Evolutionary conservation across 2,888 invertebrate species (phyloP).

Genomic region (Lacanobia wlatinum): DNA sequence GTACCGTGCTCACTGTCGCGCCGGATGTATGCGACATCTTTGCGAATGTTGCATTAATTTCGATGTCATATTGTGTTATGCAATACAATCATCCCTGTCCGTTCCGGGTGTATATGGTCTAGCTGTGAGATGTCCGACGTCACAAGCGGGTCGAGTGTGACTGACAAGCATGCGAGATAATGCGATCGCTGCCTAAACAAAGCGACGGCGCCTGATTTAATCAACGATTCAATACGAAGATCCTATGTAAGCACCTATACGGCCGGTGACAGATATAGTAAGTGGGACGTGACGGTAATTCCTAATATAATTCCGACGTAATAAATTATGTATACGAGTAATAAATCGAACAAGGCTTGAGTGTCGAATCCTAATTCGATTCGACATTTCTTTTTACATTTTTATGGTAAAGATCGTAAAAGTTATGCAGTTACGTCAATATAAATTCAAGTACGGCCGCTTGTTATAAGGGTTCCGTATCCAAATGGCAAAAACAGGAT

Average conservation of each 20-base stretch:
- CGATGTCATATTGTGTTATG: constrained; percentile 64
- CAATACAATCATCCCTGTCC: constrained; percentile 68
- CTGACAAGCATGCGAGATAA: constrained; percentile 79
- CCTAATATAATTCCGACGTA: constrained; percentile 71
- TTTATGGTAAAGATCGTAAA: constrained; percentile 40
- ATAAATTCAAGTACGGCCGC: constrained; percentile 17
- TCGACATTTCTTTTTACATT: constrained; percentile 54
- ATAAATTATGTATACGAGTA: constrained; percentile 80
- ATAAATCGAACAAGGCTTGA: constrained; percentile 78
- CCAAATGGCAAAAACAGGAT: neutral
- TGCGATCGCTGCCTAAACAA: constrained; percentile 76
- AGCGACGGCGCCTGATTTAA: constrained; percentile 78
- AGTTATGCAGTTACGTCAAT: constrained; percentile 28
- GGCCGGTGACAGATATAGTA: constrained; percentile 74
- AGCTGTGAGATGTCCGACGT: constrained; percentile 70
- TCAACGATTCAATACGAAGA: constrained; percentile 79
- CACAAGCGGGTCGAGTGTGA: constrained; percentile 78
- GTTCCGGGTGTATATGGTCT: constrained; percentile 63
- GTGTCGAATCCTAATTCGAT: constrained; percentile 74
- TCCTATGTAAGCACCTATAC: constrained; percentile 74
- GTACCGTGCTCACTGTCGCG: constrained; percentile 38
- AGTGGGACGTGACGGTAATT: constrained; percentile 77
- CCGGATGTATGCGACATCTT: constrained; percentile 60
- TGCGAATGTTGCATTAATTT: constrained; percentile 64
- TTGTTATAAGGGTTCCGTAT: constrained; percentile 4